Base-by-base conservation (phyloP, 1,140 invertebrate species). In the Bombyx mandarina region DNA sequence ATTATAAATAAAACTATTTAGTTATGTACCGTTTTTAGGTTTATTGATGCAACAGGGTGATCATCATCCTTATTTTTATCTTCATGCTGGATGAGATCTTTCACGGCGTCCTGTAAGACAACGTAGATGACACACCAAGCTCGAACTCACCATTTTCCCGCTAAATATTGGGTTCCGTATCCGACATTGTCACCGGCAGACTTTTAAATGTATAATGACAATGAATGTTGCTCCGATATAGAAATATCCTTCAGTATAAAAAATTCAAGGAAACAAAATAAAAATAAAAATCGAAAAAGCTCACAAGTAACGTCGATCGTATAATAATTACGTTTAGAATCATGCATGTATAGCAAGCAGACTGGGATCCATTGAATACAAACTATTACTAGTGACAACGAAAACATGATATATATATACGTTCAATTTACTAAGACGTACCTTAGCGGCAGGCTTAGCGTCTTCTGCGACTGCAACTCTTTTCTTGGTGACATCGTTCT, bases 21-120 rank as follows among this genome's bases (percentile, higher is more conserved):
- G 35, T 4, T 43, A 6, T 55, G 61, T 85, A 85, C 82, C 79
- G 71, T 79, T 73, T 77, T 79, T 44, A 56, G 58, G 61, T 51
- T 73, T 65, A 72, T 58, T 64, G 66, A 55, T 70, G 64, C 69
- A 44, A 71, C 47, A 52, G 71, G 61, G 63, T 66, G 63, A 54
- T 79, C 76, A 65, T 76, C 77, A 66, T 80, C 72, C 69, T 73
- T 77, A 73, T 68, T 62, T 63, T 79, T 79, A 65, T 69, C 66
- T 66, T 73, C 73, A 61, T 71, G 75, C 65, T 73, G 73, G 71
- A 71, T 74, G 52, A 71, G 63, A 66, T 72, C 67, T 70, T 83
- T 75, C 70, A 82, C 77, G 52, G 75, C 71, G 60, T 79, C 80
- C 82, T 83, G 82, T 66, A 83, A 82, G 64, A 73, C 59, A 82